phyloP scores from a whole-genome alignment of 2,888 invertebrate genomes.

The Saturnia japonica region DNA sequence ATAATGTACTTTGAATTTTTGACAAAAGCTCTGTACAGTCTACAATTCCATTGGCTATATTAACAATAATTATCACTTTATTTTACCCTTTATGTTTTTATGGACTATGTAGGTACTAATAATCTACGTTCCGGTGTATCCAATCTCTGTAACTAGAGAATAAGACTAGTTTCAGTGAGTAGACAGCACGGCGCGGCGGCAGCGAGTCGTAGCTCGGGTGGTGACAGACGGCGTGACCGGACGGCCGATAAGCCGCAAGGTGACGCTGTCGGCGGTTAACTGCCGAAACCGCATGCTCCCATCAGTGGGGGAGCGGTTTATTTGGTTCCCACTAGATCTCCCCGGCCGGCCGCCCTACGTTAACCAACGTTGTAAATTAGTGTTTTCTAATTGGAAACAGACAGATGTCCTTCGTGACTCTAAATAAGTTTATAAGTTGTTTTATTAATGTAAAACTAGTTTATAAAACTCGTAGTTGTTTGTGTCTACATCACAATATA shows the following conservation, averaged over 20 bases:
- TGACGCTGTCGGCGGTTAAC: constrained; percentile 56
- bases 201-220: constrained; percentile 30
- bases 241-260: constrained; percentile 68
- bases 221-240: constrained; percentile 51
- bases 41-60: too few species aligned
- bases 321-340: constrained; percentile 38
- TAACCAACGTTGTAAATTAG: constrained; percentile 52
- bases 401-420: constrained; percentile 21
- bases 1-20: too few species aligned
- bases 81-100: not conserved
- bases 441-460: not conserved
- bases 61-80: not conserved
- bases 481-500: not conserved
- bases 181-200: constrained; percentile 8
- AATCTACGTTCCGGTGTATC: constrained; percentile 18
- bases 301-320: constrained; percentile 28
- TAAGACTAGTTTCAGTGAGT: constrained; percentile 22
- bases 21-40: too few species aligned
- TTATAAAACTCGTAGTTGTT: not conserved
- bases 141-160: constrained; percentile 19
- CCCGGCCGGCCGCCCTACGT: constrained; percentile 41
- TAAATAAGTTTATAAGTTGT: not conserved
- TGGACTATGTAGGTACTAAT: constrained; percentile 16
- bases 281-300: constrained; percentile 45
- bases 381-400: constrained; percentile 47